Percentiles rank a stretch among this genome's conserved stretches.
Evolutionary conservation across 2,797 vertebrate species (phyloP).

Genomic region (Sebastes dallii): DNA sequence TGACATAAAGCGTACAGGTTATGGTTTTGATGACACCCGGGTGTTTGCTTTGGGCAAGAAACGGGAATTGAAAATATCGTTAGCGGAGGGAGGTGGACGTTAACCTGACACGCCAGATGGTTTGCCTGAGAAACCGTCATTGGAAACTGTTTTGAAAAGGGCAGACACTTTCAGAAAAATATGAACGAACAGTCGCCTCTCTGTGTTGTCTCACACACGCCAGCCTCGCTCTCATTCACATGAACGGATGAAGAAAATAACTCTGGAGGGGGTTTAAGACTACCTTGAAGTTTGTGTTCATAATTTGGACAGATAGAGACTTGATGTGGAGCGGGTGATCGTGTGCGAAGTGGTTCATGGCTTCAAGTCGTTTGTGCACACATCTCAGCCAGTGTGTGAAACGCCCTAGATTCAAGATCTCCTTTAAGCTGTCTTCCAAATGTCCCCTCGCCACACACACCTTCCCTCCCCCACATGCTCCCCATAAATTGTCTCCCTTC

Average conservation of each 20-base stretch:
- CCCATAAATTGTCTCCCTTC: neutral
- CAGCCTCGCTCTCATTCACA: no score
- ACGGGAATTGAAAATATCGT: neutral
- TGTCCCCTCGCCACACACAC: neutral
- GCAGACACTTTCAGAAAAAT: neutral
- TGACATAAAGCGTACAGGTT: neutral
- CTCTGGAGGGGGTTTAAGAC: neutral
- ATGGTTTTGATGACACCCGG: neutral
- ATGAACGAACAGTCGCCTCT: neutral
- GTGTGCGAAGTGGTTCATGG: neutral
- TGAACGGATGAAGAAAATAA: no score
- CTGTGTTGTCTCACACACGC: no score
- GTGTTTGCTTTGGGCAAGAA: neutral
- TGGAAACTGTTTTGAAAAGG: neutral
- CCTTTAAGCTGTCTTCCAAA: constrained; percentile 19
- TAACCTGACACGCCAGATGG: neutral
- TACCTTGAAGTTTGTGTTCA: neutral
- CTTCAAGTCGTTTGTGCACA: neutral
- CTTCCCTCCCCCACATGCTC: constrained; percentile 7
- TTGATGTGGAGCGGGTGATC: neutral
- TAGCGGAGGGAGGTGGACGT: neutral
- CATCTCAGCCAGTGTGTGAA: neutral
- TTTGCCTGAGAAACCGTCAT: neutral
- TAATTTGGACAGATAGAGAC: neutral
- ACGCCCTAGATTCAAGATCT: constrained; percentile 17